phyloP scores from a whole-genome alignment of 2,113 vertebrate species.

The Callipepla squamata region DNA sequence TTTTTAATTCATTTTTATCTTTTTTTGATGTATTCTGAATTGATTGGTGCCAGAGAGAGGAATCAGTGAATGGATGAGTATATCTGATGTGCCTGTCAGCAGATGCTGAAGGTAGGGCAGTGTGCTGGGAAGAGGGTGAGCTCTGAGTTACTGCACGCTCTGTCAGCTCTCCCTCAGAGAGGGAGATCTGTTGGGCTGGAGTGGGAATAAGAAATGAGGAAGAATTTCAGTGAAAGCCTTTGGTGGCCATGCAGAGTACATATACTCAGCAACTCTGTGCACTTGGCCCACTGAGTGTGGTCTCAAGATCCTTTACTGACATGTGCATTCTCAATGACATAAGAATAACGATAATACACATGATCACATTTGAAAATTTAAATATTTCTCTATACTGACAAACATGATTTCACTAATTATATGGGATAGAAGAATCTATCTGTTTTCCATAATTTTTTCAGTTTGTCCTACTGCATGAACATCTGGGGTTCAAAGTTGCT shows the following conservation, averaged over 20 bases:
- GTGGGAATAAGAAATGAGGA: not conserved
- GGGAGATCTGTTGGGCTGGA: not conserved
- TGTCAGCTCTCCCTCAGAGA: not conserved
- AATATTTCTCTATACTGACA: not conserved
- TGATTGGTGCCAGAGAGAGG: not conserved
- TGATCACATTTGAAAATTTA: not conserved
- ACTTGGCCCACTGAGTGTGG: fast-evolving
- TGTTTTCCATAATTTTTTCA: not conserved
- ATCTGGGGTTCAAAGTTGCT: not conserved
- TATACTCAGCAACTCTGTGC: not conserved
- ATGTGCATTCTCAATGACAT: fast-evolving
- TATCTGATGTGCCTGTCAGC: not conserved
- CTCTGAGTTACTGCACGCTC: not conserved
- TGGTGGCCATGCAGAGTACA: not conserved
- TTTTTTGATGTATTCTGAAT: not conserved
- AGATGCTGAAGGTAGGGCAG: not conserved
- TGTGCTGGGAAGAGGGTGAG: not conserved
- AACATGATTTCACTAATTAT: not conserved
- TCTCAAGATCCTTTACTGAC: not conserved
- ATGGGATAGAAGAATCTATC: not conserved
- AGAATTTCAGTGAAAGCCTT: not conserved
- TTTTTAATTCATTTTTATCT: not conserved
- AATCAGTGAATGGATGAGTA: not conserved
- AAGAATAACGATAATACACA: not conserved
- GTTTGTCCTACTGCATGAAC: not conserved